Evolutionary conservation across 1,140 invertebrate genomes (phyloP), one percentile per base, ranked within the genome.

Genomic region (Scaptomyza graminum): DNA sequence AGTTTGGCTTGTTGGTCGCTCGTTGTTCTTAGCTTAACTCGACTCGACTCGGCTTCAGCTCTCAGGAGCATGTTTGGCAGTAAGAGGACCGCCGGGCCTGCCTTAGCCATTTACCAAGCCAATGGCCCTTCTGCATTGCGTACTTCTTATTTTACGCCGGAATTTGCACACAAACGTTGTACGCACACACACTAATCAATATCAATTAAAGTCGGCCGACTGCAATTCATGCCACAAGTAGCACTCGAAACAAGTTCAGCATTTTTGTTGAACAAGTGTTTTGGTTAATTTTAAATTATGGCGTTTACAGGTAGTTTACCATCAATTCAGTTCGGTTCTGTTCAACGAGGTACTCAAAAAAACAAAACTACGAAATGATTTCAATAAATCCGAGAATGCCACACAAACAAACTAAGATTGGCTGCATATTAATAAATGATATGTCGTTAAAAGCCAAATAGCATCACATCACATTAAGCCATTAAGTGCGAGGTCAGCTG

Each of bases 11-110:
- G 18, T 22, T 22, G 18, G 18, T 22, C 4, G 18, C 18, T 22
- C 18, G 18, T 22, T 22, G 18, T 22, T 22, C 18, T 18, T 18
- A 3, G 18, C 18, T 18, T 18, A 3, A 18, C 1, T 18, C 18
- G 18, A 22, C 18, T 22, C 18, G 18, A 2, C 28, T 39, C 16
- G 18, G 5, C 12, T 34, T 31, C n/a, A 9, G 50, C 55, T 60
- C 69, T 67, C 63, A 31, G 43, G 69, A 72, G 61, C 56, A 59
- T 67, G 54, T 67, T 67, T 37, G 49, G 51, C 65, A 61, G 22
- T 69, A 68, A 74, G 61, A 64, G 52, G 59, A 63, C 66, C 67
- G 18, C 34, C 43, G 67, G 49, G 66, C 55, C 60, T 16, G 28
- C 16, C 8, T 31, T 31, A 31, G 51, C 44, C 66, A 55, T 56